Evolutionary conservation across 2,888 invertebrate genomes (phyloP).

Genomic region (Trichogramma dendrolimi): DNA sequence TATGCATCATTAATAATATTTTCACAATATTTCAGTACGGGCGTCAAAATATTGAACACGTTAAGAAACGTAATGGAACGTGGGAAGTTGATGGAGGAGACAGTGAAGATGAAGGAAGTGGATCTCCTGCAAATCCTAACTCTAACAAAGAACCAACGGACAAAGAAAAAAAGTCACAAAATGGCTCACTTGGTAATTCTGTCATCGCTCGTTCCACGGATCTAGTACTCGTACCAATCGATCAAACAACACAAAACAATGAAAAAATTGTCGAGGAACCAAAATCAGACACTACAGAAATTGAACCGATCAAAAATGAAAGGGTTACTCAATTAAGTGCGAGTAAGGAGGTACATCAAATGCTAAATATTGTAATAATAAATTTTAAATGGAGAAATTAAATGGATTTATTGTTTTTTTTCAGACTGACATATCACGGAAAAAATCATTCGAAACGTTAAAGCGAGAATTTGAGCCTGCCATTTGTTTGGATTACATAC

Average conservation of each 20-base stretch:
- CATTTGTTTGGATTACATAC: slow-evolving; percentile 82
- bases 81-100: slow-evolving; percentile 55
- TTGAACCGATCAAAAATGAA: slow-evolving; percentile 22
- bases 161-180: slow-evolving; percentile 33
- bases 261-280: slow-evolving; percentile 41
- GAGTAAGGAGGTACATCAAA: slow-evolving; percentile 20
- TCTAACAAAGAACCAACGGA: slow-evolving; percentile 36
- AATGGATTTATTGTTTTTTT: slow-evolving; percentile 18
- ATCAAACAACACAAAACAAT: slow-evolving; percentile 60
- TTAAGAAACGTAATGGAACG: slow-evolving; percentile 53
- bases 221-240: slow-evolving; percentile 70
- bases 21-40: slow-evolving; percentile 65
- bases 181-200: slow-evolving; percentile 54
- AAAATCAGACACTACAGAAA: slow-evolving; percentile 4
- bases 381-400: neutral
- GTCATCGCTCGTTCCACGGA: slow-evolving; percentile 70
- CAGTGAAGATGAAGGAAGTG: slow-evolving; percentile 54
- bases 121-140: slow-evolving; percentile 44
- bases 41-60: slow-evolving; percentile 60
- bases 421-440: slow-evolving; percentile 44
- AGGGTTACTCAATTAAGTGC: slow-evolving; percentile 13
- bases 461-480: slow-evolving; percentile 74
- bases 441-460: slow-evolving; percentile 52
- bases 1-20: neutral
- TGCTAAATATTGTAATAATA: neutral